phyloP scores from a whole-genome alignment of 2,797 vertebrate species.

The Myotis findleyi region DNA sequence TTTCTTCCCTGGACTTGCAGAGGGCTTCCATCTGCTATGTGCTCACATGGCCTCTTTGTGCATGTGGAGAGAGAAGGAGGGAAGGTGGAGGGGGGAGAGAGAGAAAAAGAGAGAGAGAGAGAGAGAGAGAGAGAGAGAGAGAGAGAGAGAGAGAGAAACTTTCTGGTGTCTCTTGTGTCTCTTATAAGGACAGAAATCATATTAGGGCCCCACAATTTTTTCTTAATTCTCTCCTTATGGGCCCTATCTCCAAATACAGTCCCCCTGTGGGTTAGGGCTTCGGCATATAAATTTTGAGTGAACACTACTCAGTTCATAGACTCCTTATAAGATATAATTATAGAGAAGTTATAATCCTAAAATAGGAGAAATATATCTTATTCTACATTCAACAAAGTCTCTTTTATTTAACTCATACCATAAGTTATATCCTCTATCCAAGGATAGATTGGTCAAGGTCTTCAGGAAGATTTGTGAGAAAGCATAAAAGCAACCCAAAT shows the following conservation, averaged over 20 bases:
- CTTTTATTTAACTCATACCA: not conserved
- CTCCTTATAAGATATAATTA: not conserved
- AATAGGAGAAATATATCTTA: not conserved
- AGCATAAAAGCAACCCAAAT: not conserved
- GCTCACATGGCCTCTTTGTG: not conserved
- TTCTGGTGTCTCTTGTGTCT: not conserved
- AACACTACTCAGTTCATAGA: not conserved
- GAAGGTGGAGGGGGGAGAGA: accelerated
- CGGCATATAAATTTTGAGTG: not conserved
- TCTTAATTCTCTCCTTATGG: not conserved
- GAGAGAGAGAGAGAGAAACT: not conserved
- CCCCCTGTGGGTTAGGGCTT: not conserved
- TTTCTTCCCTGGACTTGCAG: not conserved
- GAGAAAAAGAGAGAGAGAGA: not conserved
- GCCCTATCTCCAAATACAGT: not conserved
- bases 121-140: not conserved
- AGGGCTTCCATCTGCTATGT: not conserved
- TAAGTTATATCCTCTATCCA: not conserved
- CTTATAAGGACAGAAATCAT: not conserved
- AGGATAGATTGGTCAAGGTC: not conserved
- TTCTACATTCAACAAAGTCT: not conserved
- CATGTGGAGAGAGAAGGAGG: not conserved
- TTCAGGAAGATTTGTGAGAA: conserved; percentile 42
- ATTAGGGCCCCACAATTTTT: not conserved
- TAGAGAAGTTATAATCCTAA: not conserved